Base-by-base conservation (phyloP, 2,113 vertebrate species). In the Tauraco erythrolophus region DNA sequence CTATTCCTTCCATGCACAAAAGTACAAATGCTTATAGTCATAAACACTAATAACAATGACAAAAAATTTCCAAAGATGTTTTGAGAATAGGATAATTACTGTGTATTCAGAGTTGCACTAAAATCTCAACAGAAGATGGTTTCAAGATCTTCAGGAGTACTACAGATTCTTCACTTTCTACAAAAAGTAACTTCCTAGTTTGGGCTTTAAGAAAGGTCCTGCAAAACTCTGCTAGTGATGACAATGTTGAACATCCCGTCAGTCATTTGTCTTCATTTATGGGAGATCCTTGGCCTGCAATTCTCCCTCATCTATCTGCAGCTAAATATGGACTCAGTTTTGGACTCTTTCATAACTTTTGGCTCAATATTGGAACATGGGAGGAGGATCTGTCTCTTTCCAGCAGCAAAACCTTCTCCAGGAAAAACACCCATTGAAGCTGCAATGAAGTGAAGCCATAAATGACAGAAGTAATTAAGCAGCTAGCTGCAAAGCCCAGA, bases 201-300 rank as follows among this genome's bases (percentile, higher is more conserved):
- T 33, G 46, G 31, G 13, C 3, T 66, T 15, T 30, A 17, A 23
- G 65, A 86, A 25, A 24, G 53, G 4, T 6, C 10, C 66, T 37
- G 50, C 28, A 53, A 53, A 61, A 1, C 31, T 33, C n/a, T 0
- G 14, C 14, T 46, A 12, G 56, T 1, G 64, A 1, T 41, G 57
- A 19, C 10, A 8, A 18, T 2, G 3, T 4, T 2, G 7, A 50
- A 15, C 9, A 24, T 2, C 58, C n/a, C 1, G 0, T 8, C 24
- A 17, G 48, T 21, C 0, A 2, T 21, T n/a, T 16, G 5, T 54
- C 58, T 8, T 6, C 21, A 2, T n/a, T 51, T n/a, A 31, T 24
- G n/a, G 57, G 57, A 24, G 30, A 12, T 7, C 69, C 33, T 8
- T 6, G 62, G 13, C n/a, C 69, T 48, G 50, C 50, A 43, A 2